Evolutionary conservation across 2,888 invertebrate genomes (phyloP).

Genomic region (Lucinisca nassula): DNA sequence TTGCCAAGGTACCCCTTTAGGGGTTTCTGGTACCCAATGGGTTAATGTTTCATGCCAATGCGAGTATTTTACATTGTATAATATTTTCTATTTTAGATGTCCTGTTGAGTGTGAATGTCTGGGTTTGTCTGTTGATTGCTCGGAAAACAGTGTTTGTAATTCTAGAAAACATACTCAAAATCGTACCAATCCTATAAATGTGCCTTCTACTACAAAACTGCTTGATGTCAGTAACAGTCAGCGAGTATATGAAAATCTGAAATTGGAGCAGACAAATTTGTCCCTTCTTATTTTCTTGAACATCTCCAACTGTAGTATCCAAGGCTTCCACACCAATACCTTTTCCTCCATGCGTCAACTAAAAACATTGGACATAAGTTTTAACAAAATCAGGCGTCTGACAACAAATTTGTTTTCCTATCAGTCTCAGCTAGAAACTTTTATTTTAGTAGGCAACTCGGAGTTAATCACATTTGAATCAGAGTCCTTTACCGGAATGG

Average conservation of each 20-base stretch:
- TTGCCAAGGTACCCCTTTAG: too few species aligned
- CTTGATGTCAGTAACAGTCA: background rate
- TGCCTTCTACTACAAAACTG: too few species aligned
- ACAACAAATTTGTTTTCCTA: conserved; percentile 17
- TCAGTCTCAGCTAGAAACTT: conserved; percentile 23
- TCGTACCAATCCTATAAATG: background rate
- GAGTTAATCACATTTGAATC: conserved; percentile 28
- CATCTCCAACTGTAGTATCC: background rate
- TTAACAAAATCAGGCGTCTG: background rate
- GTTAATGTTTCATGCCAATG: too few species aligned
- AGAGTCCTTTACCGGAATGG: conserved; percentile 43
- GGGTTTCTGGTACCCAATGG: too few species aligned
- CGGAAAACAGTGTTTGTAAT: background rate
- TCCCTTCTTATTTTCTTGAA: background rate
- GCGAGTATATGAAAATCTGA: background rate
- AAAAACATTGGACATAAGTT: background rate
- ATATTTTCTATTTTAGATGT: background rate
- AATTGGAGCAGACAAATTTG: background rate
- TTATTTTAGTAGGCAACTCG: conserved; percentile 44
- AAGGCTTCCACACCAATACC: background rate
- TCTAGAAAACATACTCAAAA: background rate
- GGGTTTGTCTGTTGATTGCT: background rate
- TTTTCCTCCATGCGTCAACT: background rate
- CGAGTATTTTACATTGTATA: too few species aligned
- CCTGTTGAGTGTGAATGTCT: background rate